Evolutionary conservation across 2,888 invertebrate species (phyloP), one percentile per base, ranked within the genome.

Genomic region (Pseudeuparius sepicola): DNA sequence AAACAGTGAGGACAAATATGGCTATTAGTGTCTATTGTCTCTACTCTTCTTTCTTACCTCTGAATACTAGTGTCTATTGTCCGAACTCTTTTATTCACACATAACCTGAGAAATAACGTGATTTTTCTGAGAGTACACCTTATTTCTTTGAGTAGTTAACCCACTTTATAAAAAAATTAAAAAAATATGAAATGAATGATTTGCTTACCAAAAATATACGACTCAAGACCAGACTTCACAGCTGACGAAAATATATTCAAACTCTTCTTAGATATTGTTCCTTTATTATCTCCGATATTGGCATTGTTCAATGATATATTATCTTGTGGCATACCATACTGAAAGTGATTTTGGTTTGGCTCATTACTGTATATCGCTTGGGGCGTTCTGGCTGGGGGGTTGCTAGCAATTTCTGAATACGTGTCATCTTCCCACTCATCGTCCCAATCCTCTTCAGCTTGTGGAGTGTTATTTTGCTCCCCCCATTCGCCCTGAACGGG

Each of bases 201-300:
- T n/a, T n/a, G n/a, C 32, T 78, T 71, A 28, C 85, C 87, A 46
- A 92, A 70, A 40, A 94, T 75, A 59, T 87, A 94, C 47, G 84
- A 84, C 59, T 94, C 93, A 33, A 84, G 81, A 11, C 88, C 87
- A 26, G 86, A 81, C 63, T 92, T 93, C 4, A 87, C 87, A 55
- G 93, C 85, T 31, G 85, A 80, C 12, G 90, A 85, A 64, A 92
- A 92, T 56, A 81, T 73, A 49, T 78, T 81, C 37, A 78, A 67
- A 59, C 75, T 82, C 63, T 78, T 82, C 57, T 78, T 74, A 37
- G 72, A 66, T 37, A 82, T 71, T 46, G 79, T 71, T 45, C 79
- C 70, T 52, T 72, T 67, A 55, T 73, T 65, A 48, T 75, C 68
- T 31, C 64, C 61, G 49, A 68, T 71, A 51, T 47, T 54, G 35